These are phyloP conservation scores for Listronotus bonariensis DNA, from an alignment of 1,140 invertebrate genomes.

Conservation along the genomic window DNA sequence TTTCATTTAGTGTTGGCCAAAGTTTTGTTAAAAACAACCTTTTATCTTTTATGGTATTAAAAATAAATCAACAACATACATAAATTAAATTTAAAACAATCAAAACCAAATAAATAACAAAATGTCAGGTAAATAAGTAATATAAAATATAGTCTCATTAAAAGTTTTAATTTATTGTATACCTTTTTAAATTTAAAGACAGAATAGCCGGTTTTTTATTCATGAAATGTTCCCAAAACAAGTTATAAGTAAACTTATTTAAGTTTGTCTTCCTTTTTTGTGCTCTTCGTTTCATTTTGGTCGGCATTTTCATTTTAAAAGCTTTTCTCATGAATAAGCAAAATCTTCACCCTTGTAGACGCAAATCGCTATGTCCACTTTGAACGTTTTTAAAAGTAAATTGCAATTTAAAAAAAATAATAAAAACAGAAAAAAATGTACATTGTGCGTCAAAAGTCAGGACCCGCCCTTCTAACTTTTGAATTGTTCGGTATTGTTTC, in stretches of 20 bases:
- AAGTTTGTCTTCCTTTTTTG: conserved; percentile 44
- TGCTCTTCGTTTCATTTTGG: conserved; percentile 45
- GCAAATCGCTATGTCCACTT: conserved; percentile 2
- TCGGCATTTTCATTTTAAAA: conserved; percentile 52
- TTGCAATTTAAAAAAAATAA: conserved; percentile 13
- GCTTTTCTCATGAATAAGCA: conserved; percentile 53
- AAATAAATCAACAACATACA: no score
- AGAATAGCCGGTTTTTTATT: conserved; percentile 25
- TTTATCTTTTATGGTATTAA: no score
- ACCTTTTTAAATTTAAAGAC: conserved; percentile 12
- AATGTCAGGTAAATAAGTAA: no score
- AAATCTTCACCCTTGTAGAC: conserved; percentile 39
- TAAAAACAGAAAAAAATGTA: no score
- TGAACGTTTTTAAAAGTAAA: conserved; percentile 17
- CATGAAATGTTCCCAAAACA: conserved; percentile 46
- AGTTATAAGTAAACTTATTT: conserved; percentile 53
- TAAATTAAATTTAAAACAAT: no score
- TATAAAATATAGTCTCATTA: conserved; percentile 17
- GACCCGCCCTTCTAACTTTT: no score
- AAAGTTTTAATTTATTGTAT: conserved; percentile 29
- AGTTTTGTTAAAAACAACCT: no score
- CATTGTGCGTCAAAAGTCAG: no score
- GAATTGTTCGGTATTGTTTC: no score
- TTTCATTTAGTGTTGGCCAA: no score
- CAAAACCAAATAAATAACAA: no score